phyloP scores from a whole-genome alignment of 2,888 invertebrate genomes.

The Thysanoteuthis rhombus region DNA sequence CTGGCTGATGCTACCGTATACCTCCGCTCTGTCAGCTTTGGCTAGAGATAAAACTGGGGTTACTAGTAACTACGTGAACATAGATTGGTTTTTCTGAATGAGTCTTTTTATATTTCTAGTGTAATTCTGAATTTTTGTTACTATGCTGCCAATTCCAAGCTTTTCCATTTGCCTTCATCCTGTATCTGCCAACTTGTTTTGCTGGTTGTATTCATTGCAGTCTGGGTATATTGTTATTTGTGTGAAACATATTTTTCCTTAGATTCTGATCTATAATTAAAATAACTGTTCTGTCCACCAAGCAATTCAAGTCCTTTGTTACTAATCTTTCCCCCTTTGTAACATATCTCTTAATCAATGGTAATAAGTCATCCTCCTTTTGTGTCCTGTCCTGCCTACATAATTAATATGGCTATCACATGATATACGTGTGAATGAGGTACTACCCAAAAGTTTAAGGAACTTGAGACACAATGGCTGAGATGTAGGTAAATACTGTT shows the following conservation, averaged over 20 bases:
- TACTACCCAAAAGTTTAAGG: background rate
- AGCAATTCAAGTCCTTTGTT: background rate
- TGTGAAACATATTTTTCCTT: background rate
- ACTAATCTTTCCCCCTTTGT: background rate
- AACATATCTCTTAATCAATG: background rate
- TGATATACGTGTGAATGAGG: background rate
- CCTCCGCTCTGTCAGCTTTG: too few relatives aligned
- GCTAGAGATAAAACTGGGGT: too few relatives aligned
- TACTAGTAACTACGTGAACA: too few relatives aligned
- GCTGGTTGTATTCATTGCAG: background rate
- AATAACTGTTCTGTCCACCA: background rate
- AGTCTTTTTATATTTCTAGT: background rate
- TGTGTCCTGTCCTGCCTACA: background rate
- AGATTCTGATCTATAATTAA: background rate
- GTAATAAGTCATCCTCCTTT: background rate
- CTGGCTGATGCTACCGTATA: too few relatives aligned
- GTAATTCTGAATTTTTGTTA: background rate
- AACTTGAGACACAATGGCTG: background rate
- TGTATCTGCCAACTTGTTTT: background rate
- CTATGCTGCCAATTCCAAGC: background rate
- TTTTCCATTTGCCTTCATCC: slow-evolving; percentile 12
- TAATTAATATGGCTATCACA: background rate
- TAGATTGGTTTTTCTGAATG: background rate
- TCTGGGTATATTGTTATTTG: background rate
- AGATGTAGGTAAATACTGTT: too few relatives aligned